phyloP scores from a whole-genome alignment of 2,113 vertebrate species.

The Sinocyclocheilus grahami region DNA sequence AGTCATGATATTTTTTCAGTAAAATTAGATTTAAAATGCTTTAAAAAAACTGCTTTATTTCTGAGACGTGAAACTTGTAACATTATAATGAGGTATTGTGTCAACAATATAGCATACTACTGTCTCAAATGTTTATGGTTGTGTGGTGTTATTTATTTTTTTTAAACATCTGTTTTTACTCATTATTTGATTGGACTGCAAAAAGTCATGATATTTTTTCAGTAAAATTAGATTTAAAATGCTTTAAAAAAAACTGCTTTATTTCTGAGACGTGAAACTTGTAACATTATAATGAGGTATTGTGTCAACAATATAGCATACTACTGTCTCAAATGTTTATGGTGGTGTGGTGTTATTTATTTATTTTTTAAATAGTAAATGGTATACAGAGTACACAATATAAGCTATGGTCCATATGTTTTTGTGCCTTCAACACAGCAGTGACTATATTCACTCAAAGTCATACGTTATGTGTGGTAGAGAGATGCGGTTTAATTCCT shows the following conservation, averaged over 20 bases:
- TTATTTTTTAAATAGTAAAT: no score
- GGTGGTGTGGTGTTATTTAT: neutral
- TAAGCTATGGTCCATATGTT: neutral
- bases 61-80: neutral
- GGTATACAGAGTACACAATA: neutral
- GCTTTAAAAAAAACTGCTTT: no score
- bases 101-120: neutral
- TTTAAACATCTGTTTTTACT: no score
- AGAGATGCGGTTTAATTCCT: slow-evolving; percentile 4
- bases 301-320: neutral
- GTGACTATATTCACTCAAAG: neutral
- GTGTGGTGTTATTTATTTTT: neutral
- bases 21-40: neutral
- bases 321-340: neutral
- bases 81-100: neutral
- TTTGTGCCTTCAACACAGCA: neutral
- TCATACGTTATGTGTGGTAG: neutral
- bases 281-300: neutral
- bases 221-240: no score
- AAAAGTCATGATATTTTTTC: no score
- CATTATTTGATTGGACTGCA: no score
- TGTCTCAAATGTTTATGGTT: neutral
- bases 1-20: neutral
- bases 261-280: no score
- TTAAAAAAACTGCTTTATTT: neutral